Conservation (phyloP, 1,140 invertebrate genomes). For the Stegodyphus mimosarum region DNA sequence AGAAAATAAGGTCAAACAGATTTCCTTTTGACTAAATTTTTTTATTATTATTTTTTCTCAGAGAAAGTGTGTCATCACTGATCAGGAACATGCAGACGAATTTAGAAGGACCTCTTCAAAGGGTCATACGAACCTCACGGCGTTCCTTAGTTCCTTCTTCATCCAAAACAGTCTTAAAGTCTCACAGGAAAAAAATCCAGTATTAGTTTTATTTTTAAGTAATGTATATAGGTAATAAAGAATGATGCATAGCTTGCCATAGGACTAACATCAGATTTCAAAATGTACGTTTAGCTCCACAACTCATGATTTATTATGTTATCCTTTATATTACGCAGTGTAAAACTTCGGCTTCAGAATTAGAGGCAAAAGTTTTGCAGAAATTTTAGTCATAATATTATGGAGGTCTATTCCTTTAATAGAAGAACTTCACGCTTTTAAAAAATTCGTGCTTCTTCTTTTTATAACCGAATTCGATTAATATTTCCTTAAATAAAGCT, state of each 20-base stretch:
- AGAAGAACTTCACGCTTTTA: too few species aligned
- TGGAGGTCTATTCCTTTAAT: too few species aligned
- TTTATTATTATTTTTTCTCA: slow-evolving; percentile 17
- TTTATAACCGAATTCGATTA: too few species aligned
- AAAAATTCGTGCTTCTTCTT: too few species aligned
- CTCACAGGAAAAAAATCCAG: slow-evolving; percentile 14
- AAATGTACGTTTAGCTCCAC: too few species aligned
- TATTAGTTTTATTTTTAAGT: not conserved
- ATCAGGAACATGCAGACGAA: slow-evolving; percentile 27
- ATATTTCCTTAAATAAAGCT: too few species aligned
- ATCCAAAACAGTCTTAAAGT: not conserved
- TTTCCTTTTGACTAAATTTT: slow-evolving; percentile 14
- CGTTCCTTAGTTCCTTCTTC: not conserved
- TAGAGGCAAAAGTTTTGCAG: too few species aligned
- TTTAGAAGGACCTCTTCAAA: slow-evolving; percentile 30
- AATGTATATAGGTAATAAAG: not conserved
- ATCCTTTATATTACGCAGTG: too few species aligned
- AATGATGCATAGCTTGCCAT: not conserved
- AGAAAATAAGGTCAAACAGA: slow-evolving; percentile 35
- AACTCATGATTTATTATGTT: too few species aligned
- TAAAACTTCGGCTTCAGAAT: too few species aligned
- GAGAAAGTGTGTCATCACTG: slow-evolving; percentile 49
- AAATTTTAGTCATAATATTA: too few species aligned
- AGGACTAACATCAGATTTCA: not conserved
- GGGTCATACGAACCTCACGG: slow-evolving; percentile 31